Evolutionary conservation across 2,888 invertebrate species (phyloP).

Genomic region (Melanchra persicariae): DNA sequence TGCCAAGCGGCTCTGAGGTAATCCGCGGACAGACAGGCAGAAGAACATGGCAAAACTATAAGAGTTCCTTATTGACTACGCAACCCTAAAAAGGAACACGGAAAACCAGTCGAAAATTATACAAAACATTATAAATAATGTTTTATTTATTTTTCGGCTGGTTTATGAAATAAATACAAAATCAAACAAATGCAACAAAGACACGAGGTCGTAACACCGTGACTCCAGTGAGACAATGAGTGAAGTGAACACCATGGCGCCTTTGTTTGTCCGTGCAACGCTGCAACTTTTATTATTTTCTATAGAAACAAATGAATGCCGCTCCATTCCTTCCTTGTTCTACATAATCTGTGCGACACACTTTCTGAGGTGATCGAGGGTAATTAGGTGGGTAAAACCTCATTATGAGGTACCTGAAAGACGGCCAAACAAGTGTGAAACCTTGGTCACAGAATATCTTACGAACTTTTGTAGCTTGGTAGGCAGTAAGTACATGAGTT

Average conservation of each 20-base stretch:
- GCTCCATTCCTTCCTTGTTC: slow-evolving; percentile 21
- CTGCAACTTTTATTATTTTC: slow-evolving; percentile 48
- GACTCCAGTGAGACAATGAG: slow-evolving; percentile 39
- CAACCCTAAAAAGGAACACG: background rate
- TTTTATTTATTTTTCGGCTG: too few species aligned
- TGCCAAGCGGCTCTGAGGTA: too few species aligned
- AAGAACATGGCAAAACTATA: too few species aligned
- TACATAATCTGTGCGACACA: slow-evolving; percentile 39
- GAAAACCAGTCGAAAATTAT: background rate
- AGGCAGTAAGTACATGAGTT: too few species aligned
- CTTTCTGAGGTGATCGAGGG: slow-evolving; percentile 23
- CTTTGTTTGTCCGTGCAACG: slow-evolving; percentile 50
- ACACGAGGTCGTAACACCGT: slow-evolving; percentile 9
- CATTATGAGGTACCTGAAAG: background rate
- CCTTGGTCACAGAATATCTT: too few species aligned
- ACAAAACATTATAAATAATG: too few species aligned
- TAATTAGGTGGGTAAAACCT: slow-evolving; percentile 1
- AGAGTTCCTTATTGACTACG: too few species aligned
- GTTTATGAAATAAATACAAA: slow-evolving; percentile 20
- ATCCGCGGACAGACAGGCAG: too few species aligned
- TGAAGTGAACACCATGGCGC: slow-evolving; percentile 16
- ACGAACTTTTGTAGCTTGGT: too few species aligned
- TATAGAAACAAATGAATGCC: slow-evolving; percentile 40
- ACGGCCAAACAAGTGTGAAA: background rate
- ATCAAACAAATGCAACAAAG: slow-evolving; percentile 37